phyloP scores from a whole-genome alignment of 2,888 invertebrate species.

The Caenorhabditis becei region DNA sequence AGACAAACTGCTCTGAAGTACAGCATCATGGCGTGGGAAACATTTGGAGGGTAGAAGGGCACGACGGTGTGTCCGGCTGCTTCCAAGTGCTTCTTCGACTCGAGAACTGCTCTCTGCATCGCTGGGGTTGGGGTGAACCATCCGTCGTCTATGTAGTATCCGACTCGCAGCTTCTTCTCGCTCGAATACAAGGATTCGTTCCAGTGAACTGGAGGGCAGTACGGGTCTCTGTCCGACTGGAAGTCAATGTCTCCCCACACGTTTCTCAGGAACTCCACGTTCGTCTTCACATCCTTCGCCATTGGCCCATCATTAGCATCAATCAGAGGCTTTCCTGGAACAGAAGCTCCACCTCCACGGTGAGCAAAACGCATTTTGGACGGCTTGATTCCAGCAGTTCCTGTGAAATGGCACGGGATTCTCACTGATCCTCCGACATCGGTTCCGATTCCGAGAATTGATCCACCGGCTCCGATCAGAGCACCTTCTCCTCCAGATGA shows the following conservation, averaged over 20 bases:
- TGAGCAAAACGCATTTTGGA: conserved; percentile 73
- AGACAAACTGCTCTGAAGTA: conserved; percentile 68
- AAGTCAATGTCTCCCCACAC: conserved; percentile 68
- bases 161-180: conserved; percentile 63
- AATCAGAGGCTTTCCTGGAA: conserved; percentile 77
- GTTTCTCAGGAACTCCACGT: conserved; percentile 67
- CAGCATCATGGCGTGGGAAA: conserved; percentile 60
- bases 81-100: conserved; percentile 63
- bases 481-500: conserved; percentile 77
- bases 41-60: conserved; percentile 69
- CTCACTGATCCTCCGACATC: conserved; percentile 84
- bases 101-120: conserved; percentile 69
- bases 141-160: conserved; percentile 76
- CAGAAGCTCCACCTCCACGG: conserved; percentile 68
- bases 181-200: conserved; percentile 65
- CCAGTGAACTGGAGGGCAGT: conserved; percentile 76
- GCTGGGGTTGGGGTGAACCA: conserved; percentile 77
- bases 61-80: conserved; percentile 68
- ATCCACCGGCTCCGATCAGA: conserved; percentile 80
- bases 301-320: conserved; percentile 77
- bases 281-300: conserved; percentile 71
- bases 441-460: conserved; percentile 81
- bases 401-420: conserved; percentile 83
- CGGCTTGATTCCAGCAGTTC: conserved; percentile 82
- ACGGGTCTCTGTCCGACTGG: conserved; percentile 72